Base-by-base conservation (phyloP, 1,140 invertebrate species). In the Pristionchus pacificus region DNA sequence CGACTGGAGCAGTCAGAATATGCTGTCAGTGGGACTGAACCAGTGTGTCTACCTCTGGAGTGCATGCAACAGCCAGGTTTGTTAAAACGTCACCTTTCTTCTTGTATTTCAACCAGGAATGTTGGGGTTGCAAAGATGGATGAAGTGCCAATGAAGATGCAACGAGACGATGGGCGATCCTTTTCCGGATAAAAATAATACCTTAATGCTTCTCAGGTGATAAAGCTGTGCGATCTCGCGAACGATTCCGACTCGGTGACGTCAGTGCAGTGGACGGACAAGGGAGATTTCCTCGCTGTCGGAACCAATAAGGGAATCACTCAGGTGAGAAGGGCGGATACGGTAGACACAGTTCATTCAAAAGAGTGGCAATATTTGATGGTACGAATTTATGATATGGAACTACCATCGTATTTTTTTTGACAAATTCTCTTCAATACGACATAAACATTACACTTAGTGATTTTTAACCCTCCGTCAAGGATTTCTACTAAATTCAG, bases 41-140 rank as follows among this genome's bases (percentile, higher is more conserved):
- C 94, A 92, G 75, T 97, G 95, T 85, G 97, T 99, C 1, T 99
- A 99, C 86, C 85, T 99, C 57, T 99, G 97, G 97, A 97, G 93
- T 79, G 96, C 96, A 0, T 97, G 93, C 83, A 98, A 95, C 73
- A 97, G 94, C 84, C 95, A 98, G 88, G 71, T 73, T 2, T 31
- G 58, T 14, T 2, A 29, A 25, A 28, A 24, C 32, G 14, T 10
- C 25, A 29, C 30, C n/a, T 68, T 67, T n/a, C n/a, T n/a, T n/a
- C n/a, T n/a, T n/a, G n/a, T n/a, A n/a, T n/a, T n/a, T n/a, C n/a
- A n/a, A n/a, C n/a, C n/a, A n/a, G n/a, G n/a, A n/a, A n/a, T n/a
- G n/a, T n/a, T n/a, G n/a, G n/a, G n/a, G n/a, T n/a, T n/a, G n/a
- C n/a, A n/a, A n/a, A n/a, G n/a, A n/a, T n/a, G n/a, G n/a, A n/a